Evolutionary conservation across 2,888 invertebrate genomes (phyloP), one percentile per base, ranked within the genome.

Genomic region (Agriopis marginaria): DNA sequence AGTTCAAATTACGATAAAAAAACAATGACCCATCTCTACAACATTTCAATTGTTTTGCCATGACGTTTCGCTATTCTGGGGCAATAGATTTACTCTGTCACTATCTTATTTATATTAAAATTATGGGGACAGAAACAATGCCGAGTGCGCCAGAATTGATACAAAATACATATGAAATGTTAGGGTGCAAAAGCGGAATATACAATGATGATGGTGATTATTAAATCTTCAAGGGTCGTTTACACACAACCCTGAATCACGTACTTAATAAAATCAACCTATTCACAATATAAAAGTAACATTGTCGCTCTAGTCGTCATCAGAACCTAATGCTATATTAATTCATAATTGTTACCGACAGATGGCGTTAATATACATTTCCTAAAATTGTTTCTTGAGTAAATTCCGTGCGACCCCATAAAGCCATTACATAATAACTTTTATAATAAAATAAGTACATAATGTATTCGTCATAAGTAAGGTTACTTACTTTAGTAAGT

Each of bases 401-500:
- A 4, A 23, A 10, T 23, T 51, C 17, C 10, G 32, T 12, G 53
- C 3, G 11, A 23, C 9, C 53, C 14, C 50, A 17, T 17, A 10
- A 50, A 17, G 8, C n/a, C 50, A 17, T 50, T 50, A 50, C 17
- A 17, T 17, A 14, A 53, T 53, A 23, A 12, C 12, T 53, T 39
- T 53, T 8, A 14, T n/a, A 17, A 10, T 39, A 53, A 53, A 32
- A 5, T 23, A 23, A 53, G 42, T 56, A 42, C 54, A 54, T 40
- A 42, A 42, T 40, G 5, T 55, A 40, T 9, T 56, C 42, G 42
- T 56, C 42, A 8, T 55, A 55, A 23, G 17, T 23, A 23, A 54
- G 23, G 53, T 53, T 12, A 11, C 39, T 7, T 9, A 14, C 14
- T 7, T 17, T 32, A 69, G 66, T 71, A 61, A 73, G 47, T 54